phyloP scores from a whole-genome alignment of 2,888 invertebrate species.

The Tethea ocularis region DNA sequence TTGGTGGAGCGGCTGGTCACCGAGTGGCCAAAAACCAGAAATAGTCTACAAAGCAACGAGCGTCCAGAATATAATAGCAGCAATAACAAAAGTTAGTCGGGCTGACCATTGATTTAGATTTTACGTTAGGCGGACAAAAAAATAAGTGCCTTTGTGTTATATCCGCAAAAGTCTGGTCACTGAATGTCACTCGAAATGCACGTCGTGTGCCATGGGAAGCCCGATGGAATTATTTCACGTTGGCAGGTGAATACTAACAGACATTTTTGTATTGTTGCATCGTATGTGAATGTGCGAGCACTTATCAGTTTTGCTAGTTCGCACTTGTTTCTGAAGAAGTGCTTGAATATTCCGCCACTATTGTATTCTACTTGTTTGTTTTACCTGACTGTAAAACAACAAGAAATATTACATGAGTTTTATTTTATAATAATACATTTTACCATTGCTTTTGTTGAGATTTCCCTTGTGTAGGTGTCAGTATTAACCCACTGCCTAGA shows the following conservation, averaged over 20 bases:
- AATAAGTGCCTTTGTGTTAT: constrained; percentile 70
- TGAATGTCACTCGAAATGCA: constrained; percentile 62
- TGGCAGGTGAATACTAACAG: constrained; percentile 75
- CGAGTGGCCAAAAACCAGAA: constrained; percentile 55
- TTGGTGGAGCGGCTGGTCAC: constrained; percentile 33
- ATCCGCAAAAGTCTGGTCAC: constrained; percentile 69
- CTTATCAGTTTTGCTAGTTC: constrained; percentile 42
- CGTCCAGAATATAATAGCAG: constrained; percentile 68
- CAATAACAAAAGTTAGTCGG: constrained; percentile 78
- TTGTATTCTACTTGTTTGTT: not conserved
- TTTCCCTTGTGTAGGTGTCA: not conserved
- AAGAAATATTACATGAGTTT: not conserved
- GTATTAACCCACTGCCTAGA: not conserved
- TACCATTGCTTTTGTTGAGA: not conserved
- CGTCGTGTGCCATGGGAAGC: constrained; percentile 54
- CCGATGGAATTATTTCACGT: constrained; percentile 64
- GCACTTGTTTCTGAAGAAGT: constrained; percentile 22
- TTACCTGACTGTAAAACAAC: constrained; percentile 9
- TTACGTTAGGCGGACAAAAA: constrained; percentile 68
- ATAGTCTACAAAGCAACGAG: constrained; percentile 47
- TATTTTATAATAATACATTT: not conserved
- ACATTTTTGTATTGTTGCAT: constrained; percentile 51
- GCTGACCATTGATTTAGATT: constrained; percentile 82
- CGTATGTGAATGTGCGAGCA: constrained; percentile 27
- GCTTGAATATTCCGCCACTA: constrained; percentile 8